These are phyloP conservation scores for Melieria picta DNA, from an alignment of 2,888 invertebrate species.

Conservation along the genomic window DNA sequence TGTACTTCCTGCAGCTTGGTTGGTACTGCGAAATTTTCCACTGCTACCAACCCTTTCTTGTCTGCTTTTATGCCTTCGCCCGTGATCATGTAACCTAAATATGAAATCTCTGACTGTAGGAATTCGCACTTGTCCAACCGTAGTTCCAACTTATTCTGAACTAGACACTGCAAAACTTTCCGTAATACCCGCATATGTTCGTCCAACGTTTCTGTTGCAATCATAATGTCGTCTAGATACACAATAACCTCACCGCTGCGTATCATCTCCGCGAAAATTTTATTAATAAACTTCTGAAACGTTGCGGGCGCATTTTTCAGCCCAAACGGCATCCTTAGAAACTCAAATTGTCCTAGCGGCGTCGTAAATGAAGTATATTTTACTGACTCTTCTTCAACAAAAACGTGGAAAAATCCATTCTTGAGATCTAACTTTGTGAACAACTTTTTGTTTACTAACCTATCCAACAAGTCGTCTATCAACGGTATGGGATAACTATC, in stretches of 20 bases:
- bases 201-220: conserved; percentile 38
- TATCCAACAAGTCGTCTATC: conserved; percentile 37
- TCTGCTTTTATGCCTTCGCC: conserved; percentile 23
- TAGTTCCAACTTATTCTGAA: conserved; percentile 11
- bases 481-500: conserved; percentile 35
- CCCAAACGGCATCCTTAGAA: conserved; percentile 34
- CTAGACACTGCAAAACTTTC: conserved; percentile 14
- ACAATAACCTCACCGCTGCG: conserved; percentile 32
- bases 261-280: conserved; percentile 40
- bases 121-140: conserved; percentile 28
- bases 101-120: not conserved
- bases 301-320: conserved; percentile 24
- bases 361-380: conserved; percentile 37
- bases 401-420: conserved; percentile 33
- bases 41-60: conserved; percentile 26
- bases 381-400: conserved; percentile 25
- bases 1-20: conserved; percentile 25
- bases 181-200: conserved; percentile 22
- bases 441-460: conserved; percentile 23
- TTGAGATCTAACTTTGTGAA: conserved; percentile 37
- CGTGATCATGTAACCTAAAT: conserved; percentile 28
- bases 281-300: conserved; percentile 43
- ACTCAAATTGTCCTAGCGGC: conserved; percentile 49
- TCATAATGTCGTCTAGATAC: conserved; percentile 48
- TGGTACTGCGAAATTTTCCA: conserved; percentile 30